phyloP scores from a whole-genome alignment of 1,140 invertebrate genomes.

The silkworm (Bombyx mori) region DNA sequence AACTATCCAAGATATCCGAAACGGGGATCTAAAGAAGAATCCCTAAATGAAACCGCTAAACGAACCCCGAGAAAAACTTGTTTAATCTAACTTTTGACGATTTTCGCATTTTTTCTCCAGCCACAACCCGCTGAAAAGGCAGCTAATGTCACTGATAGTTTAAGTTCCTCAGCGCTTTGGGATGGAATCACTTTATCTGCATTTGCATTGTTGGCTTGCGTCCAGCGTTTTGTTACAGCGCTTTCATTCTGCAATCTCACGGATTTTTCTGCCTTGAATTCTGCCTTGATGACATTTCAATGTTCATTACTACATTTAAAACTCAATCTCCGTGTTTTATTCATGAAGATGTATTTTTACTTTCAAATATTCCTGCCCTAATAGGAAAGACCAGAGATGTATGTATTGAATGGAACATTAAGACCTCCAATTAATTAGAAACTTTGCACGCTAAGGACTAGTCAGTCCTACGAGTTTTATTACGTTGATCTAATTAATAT shows the following conservation, averaged over 20 bases:
- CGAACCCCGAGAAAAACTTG: constrained; percentile 29
- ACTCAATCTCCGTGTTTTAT: background rate
- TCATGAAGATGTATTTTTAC: background rate
- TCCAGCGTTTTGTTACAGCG: constrained; percentile 11
- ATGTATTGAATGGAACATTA: too few species aligned
- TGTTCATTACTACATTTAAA: background rate
- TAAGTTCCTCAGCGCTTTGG: constrained; percentile 24
- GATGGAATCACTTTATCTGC: constrained; percentile 25
- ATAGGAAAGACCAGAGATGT: too few species aligned
- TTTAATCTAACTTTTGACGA: constrained; percentile 47
- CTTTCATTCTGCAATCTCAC: constrained; percentile 13
- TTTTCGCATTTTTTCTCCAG: constrained; percentile 28
- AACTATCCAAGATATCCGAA: background rate
- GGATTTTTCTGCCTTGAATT: background rate
- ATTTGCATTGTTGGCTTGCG: constrained; percentile 16
- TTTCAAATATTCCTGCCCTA: background rate
- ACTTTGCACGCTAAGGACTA: too few species aligned
- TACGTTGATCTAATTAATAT: too few species aligned
- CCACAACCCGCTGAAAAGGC: constrained; percentile 5
- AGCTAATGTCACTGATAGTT: constrained; percentile 23
- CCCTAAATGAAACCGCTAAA: constrained; percentile 28
- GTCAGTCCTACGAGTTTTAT: too few species aligned
- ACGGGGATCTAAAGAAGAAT: constrained; percentile 17
- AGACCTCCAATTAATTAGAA: too few species aligned
- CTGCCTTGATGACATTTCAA: background rate